A percentile compares a stretch with the other conserved stretches of the same genome.
These are phyloP conservation scores for Drosophila prostipennis DNA, from an alignment of 2,888 invertebrate genomes.

Conservation along the genomic window DNA sequence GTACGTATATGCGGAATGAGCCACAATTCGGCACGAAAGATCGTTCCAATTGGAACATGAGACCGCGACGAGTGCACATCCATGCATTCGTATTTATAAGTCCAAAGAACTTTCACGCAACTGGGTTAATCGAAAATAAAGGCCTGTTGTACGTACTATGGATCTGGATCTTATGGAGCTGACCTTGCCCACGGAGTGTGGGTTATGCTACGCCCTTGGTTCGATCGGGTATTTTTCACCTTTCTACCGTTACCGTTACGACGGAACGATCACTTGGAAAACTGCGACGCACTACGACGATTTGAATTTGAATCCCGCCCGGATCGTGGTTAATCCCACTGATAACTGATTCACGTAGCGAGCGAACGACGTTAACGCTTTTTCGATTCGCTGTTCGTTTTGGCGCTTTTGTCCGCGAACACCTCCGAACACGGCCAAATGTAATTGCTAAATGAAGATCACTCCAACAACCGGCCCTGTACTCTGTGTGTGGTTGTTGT, in stretches of 20 bases:
- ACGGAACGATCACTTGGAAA: neutral
- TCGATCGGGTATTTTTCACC: conserved; percentile 4
- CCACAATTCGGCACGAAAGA: conserved; percentile 41
- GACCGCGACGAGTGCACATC: conserved; percentile 31
- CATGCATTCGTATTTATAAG: conserved; percentile 23
- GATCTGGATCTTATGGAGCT: conserved; percentile 8
- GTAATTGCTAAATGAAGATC: conserved; percentile 26
- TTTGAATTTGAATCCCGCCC: conserved; percentile 1
- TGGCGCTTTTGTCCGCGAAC: conserved; percentile 20
- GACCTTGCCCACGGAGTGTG: conserved; percentile 36
- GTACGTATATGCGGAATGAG: conserved; percentile 35
- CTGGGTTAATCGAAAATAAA: conserved; percentile 17
- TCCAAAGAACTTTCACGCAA: conserved; percentile 36
- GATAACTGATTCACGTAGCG: conserved; percentile 32
- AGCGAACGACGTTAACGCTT: conserved; percentile 2
- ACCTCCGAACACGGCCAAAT: conserved; percentile 37
- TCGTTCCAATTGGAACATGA: conserved; percentile 44
- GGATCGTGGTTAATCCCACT: conserved; percentile 17
- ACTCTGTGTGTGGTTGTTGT: conserved; percentile 1
- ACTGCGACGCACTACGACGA: neutral
- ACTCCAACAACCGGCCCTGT: conserved; percentile 17
- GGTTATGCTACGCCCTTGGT: conserved; percentile 19
- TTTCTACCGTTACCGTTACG: conserved; percentile 20
- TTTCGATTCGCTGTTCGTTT: neutral
- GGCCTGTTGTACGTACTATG: conserved; percentile 14